These are phyloP conservation scores for Cyclargus thomasi DNA, from an alignment of 1,140 invertebrate genomes.

Conservation along the genomic window DNA sequence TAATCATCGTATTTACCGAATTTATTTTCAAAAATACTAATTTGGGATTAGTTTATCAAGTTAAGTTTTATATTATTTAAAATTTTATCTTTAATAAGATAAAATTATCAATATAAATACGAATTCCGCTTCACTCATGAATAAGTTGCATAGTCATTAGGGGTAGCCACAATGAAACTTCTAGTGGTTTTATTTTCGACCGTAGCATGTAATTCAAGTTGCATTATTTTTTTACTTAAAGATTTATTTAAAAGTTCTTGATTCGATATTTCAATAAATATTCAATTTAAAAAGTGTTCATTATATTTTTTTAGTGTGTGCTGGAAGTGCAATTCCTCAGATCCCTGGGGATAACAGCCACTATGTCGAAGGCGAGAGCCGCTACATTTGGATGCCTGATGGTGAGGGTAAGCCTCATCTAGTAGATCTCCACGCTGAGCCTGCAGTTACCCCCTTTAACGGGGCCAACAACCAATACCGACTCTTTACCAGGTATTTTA, in stretches of 20 bases:
- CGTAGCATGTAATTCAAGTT: background rate
- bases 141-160: no score
- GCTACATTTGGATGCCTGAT: constrained; percentile 19
- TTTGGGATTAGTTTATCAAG: no score
- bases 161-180: constrained; percentile 2
- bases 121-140: no score
- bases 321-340: constrained; percentile 24
- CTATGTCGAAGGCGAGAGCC: constrained; percentile 33
- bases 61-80: no score
- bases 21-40: no score
- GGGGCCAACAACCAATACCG: constrained; percentile 32
- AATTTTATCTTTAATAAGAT: no score
- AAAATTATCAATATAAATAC: no score
- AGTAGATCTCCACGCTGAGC: constrained; percentile 26
- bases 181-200: background rate
- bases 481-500: constrained; percentile 39
- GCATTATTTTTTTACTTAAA: background rate
- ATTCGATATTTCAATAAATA: background rate
- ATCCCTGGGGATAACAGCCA: constrained; percentile 36
- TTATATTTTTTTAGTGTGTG: background rate
- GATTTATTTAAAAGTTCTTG: no score
- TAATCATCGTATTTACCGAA: no score
- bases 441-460: no score
- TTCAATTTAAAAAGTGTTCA: background rate
- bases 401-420: constrained; percentile 26